phyloP scores from a whole-genome alignment of 1,140 invertebrate species.

The Microplitis mediator region DNA sequence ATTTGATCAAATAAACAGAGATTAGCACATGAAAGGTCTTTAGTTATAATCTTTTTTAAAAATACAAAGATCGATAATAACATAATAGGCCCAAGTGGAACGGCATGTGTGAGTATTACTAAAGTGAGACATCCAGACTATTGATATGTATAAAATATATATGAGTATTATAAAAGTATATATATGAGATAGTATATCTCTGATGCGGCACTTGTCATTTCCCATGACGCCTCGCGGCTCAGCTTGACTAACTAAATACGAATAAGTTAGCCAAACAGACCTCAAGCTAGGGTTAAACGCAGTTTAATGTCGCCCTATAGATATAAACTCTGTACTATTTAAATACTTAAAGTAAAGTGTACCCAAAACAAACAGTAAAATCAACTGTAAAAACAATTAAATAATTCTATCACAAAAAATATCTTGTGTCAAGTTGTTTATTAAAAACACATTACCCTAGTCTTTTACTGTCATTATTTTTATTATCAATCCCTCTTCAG shows the following conservation, averaged over 20 bases:
- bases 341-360: neutral
- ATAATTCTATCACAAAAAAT: neutral
- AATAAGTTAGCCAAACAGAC: constrained; percentile 54
- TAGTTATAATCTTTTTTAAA: neutral
- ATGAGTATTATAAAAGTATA: neutral
- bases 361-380: constrained; percentile 4
- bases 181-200: no score
- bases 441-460: no score
- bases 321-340: no score
- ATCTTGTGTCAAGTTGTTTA: no score
- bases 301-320: constrained; percentile 46
- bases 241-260: constrained; percentile 62
- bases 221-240: constrained; percentile 58
- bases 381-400: constrained; percentile 14
- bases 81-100: constrained; percentile 23
- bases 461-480: no score
- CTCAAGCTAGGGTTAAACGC: constrained; percentile 57
- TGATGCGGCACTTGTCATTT: constrained; percentile 57
- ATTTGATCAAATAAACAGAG: constrained; percentile 52
- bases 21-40: constrained; percentile 52
- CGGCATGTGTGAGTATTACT: constrained; percentile 14
- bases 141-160: constrained; percentile 20
- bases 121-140: constrained; percentile 27
- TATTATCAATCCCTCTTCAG: no score
- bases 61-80: constrained; percentile 12